phyloP scores from a whole-genome alignment of 1,140 invertebrate genomes.

The Drosophila tani region DNA sequence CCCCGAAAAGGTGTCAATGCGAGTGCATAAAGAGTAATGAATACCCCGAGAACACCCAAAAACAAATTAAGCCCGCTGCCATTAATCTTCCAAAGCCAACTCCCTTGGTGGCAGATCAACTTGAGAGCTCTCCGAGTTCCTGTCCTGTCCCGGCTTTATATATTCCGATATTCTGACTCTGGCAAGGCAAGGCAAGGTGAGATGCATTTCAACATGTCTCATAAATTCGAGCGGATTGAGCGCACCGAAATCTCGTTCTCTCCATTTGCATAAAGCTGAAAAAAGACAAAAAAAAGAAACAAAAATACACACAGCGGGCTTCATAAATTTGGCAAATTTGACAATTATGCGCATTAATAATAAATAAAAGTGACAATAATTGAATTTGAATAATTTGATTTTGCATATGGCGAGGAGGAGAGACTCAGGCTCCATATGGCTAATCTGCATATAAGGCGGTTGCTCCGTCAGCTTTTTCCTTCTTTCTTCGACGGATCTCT shows the following conservation, averaged over 20 bases:
- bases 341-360: slow-evolving; percentile 85
- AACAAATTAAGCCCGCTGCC: slow-evolving; percentile 79
- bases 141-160: background rate
- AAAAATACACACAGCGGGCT: slow-evolving; percentile 35
- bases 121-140: slow-evolving; percentile 24
- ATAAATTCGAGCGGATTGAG: slow-evolving; percentile 82
- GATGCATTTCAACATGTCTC: slow-evolving; percentile 84
- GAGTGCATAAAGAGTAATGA: slow-evolving; percentile 59
- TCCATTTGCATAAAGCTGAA: slow-evolving; percentile 70
- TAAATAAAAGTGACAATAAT: slow-evolving; percentile 85
- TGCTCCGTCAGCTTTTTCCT: slow-evolving; percentile 57
- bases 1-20: slow-evolving; percentile 53
- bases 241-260: slow-evolving; percentile 41
- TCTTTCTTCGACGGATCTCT: slow-evolving; percentile 13
- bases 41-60: slow-evolving; percentile 58
- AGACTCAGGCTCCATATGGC: slow-evolving; percentile 49
- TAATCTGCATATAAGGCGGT: slow-evolving; percentile 81
- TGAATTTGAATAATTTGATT: slow-evolving; percentile 81
- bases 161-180: slow-evolving; percentile 18
- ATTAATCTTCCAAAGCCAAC: slow-evolving; percentile 76
- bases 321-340: slow-evolving; percentile 84
- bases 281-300: slow-evolving; percentile 1
- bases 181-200: slow-evolving; percentile 65
- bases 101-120: slow-evolving; percentile 60
- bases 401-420: slow-evolving; percentile 52